Conservation (phyloP, 92 coral and sea anemone genomes). For the Desmophyllum pertusum region DNA sequence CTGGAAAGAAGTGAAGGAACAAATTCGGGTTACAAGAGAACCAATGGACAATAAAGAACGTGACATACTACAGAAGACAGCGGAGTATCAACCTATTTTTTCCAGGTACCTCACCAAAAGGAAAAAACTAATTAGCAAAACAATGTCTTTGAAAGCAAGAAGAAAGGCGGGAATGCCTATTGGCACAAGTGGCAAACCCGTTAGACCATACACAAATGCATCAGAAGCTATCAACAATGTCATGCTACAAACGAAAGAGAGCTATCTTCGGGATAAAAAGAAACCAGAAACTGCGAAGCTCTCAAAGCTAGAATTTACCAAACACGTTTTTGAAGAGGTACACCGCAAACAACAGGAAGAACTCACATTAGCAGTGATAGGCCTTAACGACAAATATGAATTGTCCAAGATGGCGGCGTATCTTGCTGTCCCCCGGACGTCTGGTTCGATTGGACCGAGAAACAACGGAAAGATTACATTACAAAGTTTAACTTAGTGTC, state of each 20-base stretch:
- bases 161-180: conserved; percentile 55
- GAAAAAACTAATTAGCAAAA: conserved; percentile 27
- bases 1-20: conserved; percentile 28
- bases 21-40: conserved; percentile 19
- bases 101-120: conserved; percentile 33
- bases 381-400: conserved; percentile 41
- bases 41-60: conserved; percentile 29
- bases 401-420: conserved; percentile 36
- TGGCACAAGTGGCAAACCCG: conserved; percentile 36
- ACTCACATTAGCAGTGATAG: conserved; percentile 40
- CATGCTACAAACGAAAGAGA: conserved; percentile 8
- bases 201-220: conserved; percentile 41
- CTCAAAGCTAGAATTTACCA: conserved; percentile 59
- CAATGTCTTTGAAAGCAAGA: conserved; percentile 46
- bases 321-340: conserved; percentile 48
- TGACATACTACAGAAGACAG: conserved; percentile 9
- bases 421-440: conserved; percentile 44
- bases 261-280: neutral
- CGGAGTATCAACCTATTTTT: conserved; percentile 30
- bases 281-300: conserved; percentile 31
- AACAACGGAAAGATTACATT: conserved; percentile 37
- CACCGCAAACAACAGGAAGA: conserved; percentile 51
- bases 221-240: conserved; percentile 50
- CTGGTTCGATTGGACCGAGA: conserved; percentile 64
- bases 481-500: conserved; percentile 47